Evolutionary conservation across 2,797 vertebrate species (phyloP).

Genomic region (Mormyrus proboscirostris): DNA sequence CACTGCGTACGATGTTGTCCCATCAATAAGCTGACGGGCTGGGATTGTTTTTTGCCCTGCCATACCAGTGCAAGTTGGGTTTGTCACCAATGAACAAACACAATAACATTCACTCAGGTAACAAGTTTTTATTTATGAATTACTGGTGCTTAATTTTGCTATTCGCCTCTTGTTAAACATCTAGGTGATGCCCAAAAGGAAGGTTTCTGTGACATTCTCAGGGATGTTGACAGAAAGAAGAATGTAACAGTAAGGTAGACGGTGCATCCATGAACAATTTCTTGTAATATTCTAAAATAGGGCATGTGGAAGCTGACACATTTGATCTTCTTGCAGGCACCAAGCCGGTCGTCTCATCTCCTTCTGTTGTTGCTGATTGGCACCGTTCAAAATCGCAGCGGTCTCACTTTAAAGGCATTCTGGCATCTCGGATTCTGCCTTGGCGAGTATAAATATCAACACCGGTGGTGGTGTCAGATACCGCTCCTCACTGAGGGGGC

Average conservation of each 20-base stretch:
- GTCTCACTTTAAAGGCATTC: not conserved
- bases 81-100: not conserved
- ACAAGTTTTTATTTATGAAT: not conserved
- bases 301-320: not conserved
- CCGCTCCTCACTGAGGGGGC: not conserved
- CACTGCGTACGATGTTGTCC: not conserved
- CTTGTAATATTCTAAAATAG: not conserved
- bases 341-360: not conserved
- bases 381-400: slow-evolving; percentile 5
- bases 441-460: not conserved
- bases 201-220: not conserved
- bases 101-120: not conserved
- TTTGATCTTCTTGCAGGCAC: not conserved
- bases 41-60: not conserved
- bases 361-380: not conserved
- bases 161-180: not conserved
- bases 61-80: not conserved
- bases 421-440: not conserved
- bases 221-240: not conserved
- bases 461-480: slow-evolving; percentile 2
- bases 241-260: not conserved
- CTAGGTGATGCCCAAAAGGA: not conserved
- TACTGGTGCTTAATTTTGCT: not conserved
- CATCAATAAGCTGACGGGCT: not conserved
- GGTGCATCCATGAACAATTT: not conserved